Percentiles rank a stretch among this genome's conserved stretches.
Evolutionary conservation across 2,888 invertebrate species (phyloP).

Genomic region (Hyles lineata): DNA sequence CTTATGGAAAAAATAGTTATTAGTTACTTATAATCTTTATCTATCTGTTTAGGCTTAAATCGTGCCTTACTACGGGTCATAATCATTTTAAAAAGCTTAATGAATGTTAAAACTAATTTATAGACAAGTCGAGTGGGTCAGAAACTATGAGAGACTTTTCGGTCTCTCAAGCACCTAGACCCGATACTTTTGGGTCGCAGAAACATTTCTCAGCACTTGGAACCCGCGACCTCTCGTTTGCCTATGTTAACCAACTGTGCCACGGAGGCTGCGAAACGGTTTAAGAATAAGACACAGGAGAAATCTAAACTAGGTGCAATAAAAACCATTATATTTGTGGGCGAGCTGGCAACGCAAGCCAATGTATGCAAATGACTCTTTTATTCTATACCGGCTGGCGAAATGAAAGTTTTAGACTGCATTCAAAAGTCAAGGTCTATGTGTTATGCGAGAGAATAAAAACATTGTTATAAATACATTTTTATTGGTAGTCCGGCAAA

Average conservation of each 20-base stretch:
- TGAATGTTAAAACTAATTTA: too few species aligned
- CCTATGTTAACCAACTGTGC: not conserved
- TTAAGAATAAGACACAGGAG: conserved; percentile 20
- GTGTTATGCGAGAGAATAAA: conserved; percentile 29
- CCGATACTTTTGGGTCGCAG: too few species aligned
- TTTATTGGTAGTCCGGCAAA: too few species aligned
- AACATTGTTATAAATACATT: not conserved
- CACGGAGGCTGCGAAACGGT: not conserved
- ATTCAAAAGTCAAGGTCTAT: conserved; percentile 49
- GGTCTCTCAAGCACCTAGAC: too few species aligned
- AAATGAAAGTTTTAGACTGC: conserved; percentile 46
- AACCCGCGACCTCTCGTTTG: not conserved
- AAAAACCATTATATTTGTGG: conserved; percentile 24
- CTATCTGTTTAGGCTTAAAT: too few species aligned
- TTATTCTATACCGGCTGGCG: conserved; percentile 31
- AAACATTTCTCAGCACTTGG: too few species aligned
- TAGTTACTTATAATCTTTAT: too few species aligned
- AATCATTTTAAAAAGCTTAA: too few species aligned
- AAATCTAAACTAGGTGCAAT: conserved; percentile 30
- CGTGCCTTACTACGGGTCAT: too few species aligned
- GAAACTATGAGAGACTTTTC: too few species aligned
- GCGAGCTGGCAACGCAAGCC: conserved; percentile 40
- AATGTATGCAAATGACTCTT: conserved; percentile 50
- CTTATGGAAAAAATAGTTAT: too few species aligned
- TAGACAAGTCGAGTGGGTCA: too few species aligned